Evolutionary conservation across 2,888 invertebrate species (phyloP), one percentile per base, ranked within the genome.

Genomic region (Eustalomyia histrio): DNA sequence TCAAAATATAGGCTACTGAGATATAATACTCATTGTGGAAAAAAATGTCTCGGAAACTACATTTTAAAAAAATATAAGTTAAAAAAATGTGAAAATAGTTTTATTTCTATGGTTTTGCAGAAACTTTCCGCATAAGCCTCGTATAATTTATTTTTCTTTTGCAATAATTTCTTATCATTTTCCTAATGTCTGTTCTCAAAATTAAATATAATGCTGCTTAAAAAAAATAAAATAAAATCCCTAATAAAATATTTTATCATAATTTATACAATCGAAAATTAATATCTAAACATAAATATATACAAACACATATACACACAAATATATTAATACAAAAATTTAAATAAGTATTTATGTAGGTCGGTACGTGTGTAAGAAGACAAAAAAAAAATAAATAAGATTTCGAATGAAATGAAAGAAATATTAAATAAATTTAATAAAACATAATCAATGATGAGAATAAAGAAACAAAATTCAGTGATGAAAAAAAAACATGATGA

Each of bases 171-270:
- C 50, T 52, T 61, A 33, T 60, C 12, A 17, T 29, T 61, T 50
- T 60, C 8, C 16, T 29, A 69, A 60, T 69, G 69, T 24, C 47
- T 69, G 17, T 35, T 50, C 57, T 21, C 39, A 24, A 39, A 63
- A 63, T 63, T 63, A 47, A 63, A 63, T 63, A 63, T 16, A 24
- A 16, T 39, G 39, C 10, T 39, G 12, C 39, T 39, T 16, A 63
- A 29, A 17, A n/a, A 63, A 63, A 63, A 43, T 14, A 71, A 61
- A 61, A 52, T 14, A 71, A 60, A 71, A 52, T 52, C 61, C 18
- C 16, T 71, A 71, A 61, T 39, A 71, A 61, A 71, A 71, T 47
- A 61, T 60, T 52, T 71, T 71, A 60, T 60, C 60, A 21, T 71
- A 52, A 71, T 60, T 60, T 52, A 50, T 61, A 35, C 33, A 67